Conservation (phyloP, 2,797 vertebrate species). For the Discoglossus pictus region DNA sequence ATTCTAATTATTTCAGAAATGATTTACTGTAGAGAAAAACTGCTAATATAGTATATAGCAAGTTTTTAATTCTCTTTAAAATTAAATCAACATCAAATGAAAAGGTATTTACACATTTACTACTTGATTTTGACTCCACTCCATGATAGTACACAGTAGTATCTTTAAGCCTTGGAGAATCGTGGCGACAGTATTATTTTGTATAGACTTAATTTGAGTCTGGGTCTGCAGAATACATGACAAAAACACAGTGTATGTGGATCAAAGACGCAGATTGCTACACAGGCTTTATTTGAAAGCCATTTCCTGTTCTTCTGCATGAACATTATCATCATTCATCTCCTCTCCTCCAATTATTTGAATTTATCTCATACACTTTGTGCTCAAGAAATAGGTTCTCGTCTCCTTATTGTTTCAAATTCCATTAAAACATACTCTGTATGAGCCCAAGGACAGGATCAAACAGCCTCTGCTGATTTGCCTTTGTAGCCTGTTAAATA, state of each 20-base stretch:
- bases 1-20: too few relatives aligned
- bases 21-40: too few relatives aligned
- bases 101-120: too few relatives aligned
- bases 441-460: conserved; percentile 41
- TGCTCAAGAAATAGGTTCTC: conserved; percentile 26
- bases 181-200: too few relatives aligned
- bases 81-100: too few relatives aligned
- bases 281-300: background rate
- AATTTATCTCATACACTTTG: conserved; percentile 38
- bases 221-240: conserved; percentile 8
- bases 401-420: conserved; percentile 26
- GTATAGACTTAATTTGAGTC: conserved; percentile 33
- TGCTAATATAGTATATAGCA: too few relatives aligned
- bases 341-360: conserved; percentile 41
- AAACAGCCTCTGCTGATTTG: conserved; percentile 8
- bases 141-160: too few relatives aligned
- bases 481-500: conserved; percentile 24
- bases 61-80: too few relatives aligned
- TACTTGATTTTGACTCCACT: too few relatives aligned
- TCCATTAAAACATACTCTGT: conserved; percentile 31
- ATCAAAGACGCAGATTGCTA: conserved; percentile 34
- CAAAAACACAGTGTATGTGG: conserved; percentile 14
- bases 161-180: too few relatives aligned
- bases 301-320: conserved; percentile 32
- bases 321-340: conserved; percentile 34